Conservation (phyloP, 2,113 vertebrate genomes). For the Oncorhynchus nerka region DNA sequence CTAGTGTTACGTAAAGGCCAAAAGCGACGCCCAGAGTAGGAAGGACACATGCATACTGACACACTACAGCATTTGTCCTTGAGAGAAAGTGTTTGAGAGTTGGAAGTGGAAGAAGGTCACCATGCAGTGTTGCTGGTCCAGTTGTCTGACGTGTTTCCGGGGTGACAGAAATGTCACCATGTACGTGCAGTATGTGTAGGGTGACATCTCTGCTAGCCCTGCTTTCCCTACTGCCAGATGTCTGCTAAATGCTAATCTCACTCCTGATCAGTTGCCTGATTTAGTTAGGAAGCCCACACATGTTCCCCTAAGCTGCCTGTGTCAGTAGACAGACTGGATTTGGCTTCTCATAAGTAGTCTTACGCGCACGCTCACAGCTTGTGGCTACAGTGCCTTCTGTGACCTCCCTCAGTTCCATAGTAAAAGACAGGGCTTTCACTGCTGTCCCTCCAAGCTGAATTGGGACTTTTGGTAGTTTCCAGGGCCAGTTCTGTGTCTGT, state of each 20-base stretch:
- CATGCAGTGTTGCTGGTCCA: background rate
- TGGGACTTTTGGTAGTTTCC: conserved; percentile 33
- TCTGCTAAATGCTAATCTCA: background rate
- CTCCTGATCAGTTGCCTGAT: background rate
- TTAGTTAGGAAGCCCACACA: background rate
- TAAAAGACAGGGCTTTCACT: conserved; percentile 25
- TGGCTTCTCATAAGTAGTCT: background rate
- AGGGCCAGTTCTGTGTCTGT: conserved; percentile 8
- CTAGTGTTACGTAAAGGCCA: background rate
- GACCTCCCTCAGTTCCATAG: background rate
- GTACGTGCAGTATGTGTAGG: too few species aligned
- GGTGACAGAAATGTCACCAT: background rate
- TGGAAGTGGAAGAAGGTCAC: background rate
- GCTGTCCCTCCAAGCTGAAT: conserved; percentile 2
- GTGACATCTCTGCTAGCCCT: background rate
- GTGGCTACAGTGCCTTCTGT: conserved; percentile 35
- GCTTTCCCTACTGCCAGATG: too few species aligned
- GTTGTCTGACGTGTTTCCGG: background rate
- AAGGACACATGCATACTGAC: background rate
- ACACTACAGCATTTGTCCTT: background rate
- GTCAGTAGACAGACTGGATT: background rate
- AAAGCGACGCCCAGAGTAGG: too few species aligned
- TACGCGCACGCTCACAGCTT: conserved; percentile 11
- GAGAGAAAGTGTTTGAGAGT: too few species aligned
- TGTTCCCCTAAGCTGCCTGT: background rate